Evolutionary conservation across 1,140 invertebrate genomes (phyloP), one percentile per base, ranked within the genome.

Genomic region (Aricia agestis): DNA sequence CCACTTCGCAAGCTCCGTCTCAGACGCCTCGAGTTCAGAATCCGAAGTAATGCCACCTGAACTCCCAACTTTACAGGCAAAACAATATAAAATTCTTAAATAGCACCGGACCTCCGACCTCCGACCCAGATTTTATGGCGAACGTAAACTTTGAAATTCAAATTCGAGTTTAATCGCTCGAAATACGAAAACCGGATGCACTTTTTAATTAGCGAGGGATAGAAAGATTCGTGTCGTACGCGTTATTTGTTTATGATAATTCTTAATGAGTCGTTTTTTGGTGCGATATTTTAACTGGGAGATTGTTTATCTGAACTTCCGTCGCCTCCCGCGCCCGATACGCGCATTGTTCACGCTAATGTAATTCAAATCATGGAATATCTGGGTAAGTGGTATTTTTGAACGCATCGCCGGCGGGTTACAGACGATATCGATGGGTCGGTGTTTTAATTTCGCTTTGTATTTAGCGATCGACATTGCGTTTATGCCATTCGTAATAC

Each of bases 341-440:
- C 85, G 85, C 87, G 82, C 83, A 87, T 91, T 89, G 86, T 91
- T 89, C 87, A 89, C 89, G 86, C 85, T 89, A 91, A 91, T 91
- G 84, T 86, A 87, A 91, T 91, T 91, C 89, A 84, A 89, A 84
- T 85, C 87, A 91, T 82, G 86, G 85, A 87, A 91, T 87, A 87
- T 85, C 82, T 85, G 75, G 79, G 85, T 88, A 87, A 87, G 86
- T 89, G 83, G 82, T 89, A 86, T 89, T 90, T 90, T 90, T 88
- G 83, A 85, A 87, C 82, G 71, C 72, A 76, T 77, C 74, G 75
- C 76, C 81, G 74, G 76, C 73, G 76, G 75, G 67, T 79, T 79
- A 81, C 83, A 78, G 73, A 52, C 45, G 10, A 88, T 85, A 86
- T 84, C 84, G 85, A 86, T 86, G 70, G 78, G 66, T 74, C 78